Evolutionary conservation across 2,888 invertebrate genomes (phyloP).

Genomic region (Pomacea canaliculata): DNA sequence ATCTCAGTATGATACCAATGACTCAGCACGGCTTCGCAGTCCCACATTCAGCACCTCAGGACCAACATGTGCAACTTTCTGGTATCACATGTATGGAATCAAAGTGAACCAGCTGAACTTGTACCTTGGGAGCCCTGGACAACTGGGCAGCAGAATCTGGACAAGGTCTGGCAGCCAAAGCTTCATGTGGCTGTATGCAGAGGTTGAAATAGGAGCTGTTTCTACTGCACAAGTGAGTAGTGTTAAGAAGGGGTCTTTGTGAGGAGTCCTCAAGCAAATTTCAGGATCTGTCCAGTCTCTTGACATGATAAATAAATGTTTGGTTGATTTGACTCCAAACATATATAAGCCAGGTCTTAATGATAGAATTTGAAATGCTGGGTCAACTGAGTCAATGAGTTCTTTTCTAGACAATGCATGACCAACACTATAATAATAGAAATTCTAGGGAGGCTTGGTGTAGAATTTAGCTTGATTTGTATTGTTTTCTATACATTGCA

Average conservation of each 20-base stretch:
- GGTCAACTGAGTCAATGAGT: too few relatives aligned
- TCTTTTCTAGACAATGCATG: too few relatives aligned
- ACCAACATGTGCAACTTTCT: conserved; percentile 59
- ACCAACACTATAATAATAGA: too few relatives aligned
- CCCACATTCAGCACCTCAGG: conserved; percentile 39
- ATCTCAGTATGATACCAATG: conserved; percentile 39
- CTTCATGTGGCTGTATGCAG: conserved; percentile 40
- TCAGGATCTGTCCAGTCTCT: too few relatives aligned
- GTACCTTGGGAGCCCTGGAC: conserved; percentile 38
- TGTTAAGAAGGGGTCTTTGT: too few relatives aligned
- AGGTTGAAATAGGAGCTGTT: conserved; percentile 34
- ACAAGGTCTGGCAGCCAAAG: conserved; percentile 46
- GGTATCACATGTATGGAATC: conserved; percentile 67
- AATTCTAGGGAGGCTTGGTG: background rate
- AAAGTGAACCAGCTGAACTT: conserved; percentile 56
- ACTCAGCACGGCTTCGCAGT: conserved; percentile 55
- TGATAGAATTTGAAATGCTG: too few relatives aligned
- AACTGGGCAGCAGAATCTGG: conserved; percentile 29
- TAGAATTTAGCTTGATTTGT: background rate
- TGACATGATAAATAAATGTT: too few relatives aligned
- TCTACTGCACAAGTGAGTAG: conserved; percentile 5
- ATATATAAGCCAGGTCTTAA: too few relatives aligned
- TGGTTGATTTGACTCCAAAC: too few relatives aligned
- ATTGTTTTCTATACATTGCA: background rate
- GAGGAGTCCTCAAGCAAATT: too few relatives aligned